phyloP scores from a whole-genome alignment of 2,797 vertebrate species.

The Poliocrania exsul region DNA sequence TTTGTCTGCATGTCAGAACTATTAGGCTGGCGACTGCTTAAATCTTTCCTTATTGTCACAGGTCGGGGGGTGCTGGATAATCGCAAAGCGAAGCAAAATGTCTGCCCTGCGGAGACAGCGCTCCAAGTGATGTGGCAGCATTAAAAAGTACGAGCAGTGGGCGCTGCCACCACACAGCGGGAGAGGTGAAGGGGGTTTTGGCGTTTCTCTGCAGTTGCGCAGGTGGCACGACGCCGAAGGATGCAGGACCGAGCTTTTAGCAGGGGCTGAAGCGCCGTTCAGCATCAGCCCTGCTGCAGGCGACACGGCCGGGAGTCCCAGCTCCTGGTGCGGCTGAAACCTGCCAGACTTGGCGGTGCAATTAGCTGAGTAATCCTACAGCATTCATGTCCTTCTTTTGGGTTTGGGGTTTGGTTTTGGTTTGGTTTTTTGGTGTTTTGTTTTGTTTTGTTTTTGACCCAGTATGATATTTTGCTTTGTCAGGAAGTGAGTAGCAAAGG shows the following conservation, averaged over 20 bases:
- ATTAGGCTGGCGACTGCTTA: slow-evolving; percentile 32
- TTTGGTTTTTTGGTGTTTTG: too few species aligned
- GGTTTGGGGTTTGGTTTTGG: too few species aligned
- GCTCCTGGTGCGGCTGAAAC: not conserved
- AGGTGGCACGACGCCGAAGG: not conserved
- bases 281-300: not conserved
- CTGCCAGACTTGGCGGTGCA: not conserved
- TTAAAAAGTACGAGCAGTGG: not conserved
- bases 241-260: not conserved
- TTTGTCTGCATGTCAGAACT: slow-evolving; percentile 51
- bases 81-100: not conserved
- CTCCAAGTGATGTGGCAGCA: not conserved
- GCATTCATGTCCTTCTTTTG: not conserved
- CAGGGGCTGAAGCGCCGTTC: accelerated
- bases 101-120: not conserved
- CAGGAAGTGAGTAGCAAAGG: not conserved
- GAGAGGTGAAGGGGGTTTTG: not conserved
- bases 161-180: accelerated
- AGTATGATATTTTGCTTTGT: not conserved
- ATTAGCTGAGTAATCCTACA: not conserved
- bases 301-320: accelerated
- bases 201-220: not conserved
- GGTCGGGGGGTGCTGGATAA: not conserved
- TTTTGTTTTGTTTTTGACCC: not conserved
- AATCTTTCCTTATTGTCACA: not conserved